These are phyloP conservation scores for Muntiacus reevesi DNA, from an alignment of 2,113 vertebrate genomes.

Conservation along the genomic window DNA sequence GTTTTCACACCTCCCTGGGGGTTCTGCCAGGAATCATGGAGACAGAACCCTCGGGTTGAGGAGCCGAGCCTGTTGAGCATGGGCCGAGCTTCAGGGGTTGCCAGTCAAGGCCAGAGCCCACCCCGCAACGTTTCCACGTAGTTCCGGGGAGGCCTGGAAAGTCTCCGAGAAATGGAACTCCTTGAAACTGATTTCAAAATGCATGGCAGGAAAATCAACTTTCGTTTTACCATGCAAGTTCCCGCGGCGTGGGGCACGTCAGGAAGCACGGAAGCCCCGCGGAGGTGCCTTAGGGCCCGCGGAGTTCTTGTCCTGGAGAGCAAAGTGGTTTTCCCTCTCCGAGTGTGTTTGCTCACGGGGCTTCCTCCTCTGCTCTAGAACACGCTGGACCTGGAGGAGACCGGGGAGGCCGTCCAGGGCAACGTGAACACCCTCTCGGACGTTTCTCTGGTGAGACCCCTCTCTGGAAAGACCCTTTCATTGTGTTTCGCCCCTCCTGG, in stretches of 20 bases:
- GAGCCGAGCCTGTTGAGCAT: accelerated
- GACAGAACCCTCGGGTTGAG: not conserved
- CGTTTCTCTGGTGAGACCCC: slow-evolving; percentile 92
- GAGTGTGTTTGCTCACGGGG: not conserved
- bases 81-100: not conserved
- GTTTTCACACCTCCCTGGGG: not conserved
- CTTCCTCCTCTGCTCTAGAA: slow-evolving; percentile 83
- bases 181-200: not conserved
- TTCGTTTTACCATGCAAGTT: not conserved
- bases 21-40: not conserved
- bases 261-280: accelerated
- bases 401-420: slow-evolving; percentile 81
- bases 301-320: not conserved
- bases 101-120: not conserved
- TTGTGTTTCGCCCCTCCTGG: accelerated
- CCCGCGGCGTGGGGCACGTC: accelerated
- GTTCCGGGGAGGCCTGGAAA: not conserved
- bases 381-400: slow-evolving; percentile 86
- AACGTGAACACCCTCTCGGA: slow-evolving; percentile 87
- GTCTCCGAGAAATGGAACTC: not conserved
- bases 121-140: not conserved
- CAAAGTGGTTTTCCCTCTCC: not conserved
- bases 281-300: accelerated
- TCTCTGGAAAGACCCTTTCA: not conserved
- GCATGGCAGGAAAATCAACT: not conserved